Base-by-base conservation (phyloP, 2,113 vertebrate genomes). In the Planiliza haematocheilus region DNA sequence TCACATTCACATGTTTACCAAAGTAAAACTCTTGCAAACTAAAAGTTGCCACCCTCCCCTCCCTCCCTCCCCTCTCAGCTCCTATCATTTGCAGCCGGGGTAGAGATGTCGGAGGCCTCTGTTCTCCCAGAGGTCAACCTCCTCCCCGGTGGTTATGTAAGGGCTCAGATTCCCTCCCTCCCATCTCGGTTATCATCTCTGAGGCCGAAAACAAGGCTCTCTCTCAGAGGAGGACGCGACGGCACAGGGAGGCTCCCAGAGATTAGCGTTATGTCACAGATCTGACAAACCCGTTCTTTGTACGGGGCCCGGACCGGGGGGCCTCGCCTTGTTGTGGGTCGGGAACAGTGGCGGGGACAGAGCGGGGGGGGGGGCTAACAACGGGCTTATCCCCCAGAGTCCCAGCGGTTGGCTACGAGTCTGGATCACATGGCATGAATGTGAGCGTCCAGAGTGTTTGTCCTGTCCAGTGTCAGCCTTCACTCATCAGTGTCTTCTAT, bases 201-300 rank as follows among this genome's bases (percentile, higher is more conserved):
- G 69, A 0, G 39, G 12, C 70, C 18, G 72, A 71, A 63, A 72
- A 88, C 86, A 89, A 88, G 65, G 70, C 38, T 7, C 71, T 73
- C 72, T 87, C 72, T 87, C 82, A 81, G 83, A 84, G 65, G 74
- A 79, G 67, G 39, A 24, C 51, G 75, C 13, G 73, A 63, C 20
- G 68, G 81, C 65, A 9, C 81, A n/a, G 78, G 71, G 86, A 81
- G 79, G 67, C 70, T 74, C 62, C 70, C 75, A 66, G 41, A 72
- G 70, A 73, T 83, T 51, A 78, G 61, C 6, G 55, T 85, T 82
- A 78, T 86, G 74, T 87, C 82, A 85, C 70, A 64, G 69, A 74
- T 65, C 66, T 58, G 77, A 90, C 85, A 90, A 59, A 39, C 58
- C n/a, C 1, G 7, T 36, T 38, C 86, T 91, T 91, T 91, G 90